Percentiles rank a stretch among this genome's conserved stretches.
These are phyloP conservation scores for Camptogramma bilineatum DNA, from an alignment of 2,888 invertebrate species.

Conservation along the genomic window DNA sequence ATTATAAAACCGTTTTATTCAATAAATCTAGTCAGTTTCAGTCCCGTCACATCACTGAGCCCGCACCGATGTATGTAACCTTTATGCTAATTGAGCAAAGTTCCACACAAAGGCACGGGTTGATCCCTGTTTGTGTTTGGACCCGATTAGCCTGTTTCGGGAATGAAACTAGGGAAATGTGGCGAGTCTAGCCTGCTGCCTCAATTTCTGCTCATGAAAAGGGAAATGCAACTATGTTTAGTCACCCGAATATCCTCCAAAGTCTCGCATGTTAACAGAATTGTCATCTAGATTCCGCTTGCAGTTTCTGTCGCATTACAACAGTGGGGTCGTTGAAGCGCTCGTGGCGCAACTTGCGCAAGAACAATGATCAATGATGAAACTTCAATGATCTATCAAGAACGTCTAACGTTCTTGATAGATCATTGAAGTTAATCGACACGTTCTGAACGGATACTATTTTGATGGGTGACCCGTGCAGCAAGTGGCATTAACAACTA, in stretches of 20 bases:
- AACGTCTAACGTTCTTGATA: no score
- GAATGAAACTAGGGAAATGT: conserved; percentile 10
- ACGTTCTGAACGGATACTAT: no score
- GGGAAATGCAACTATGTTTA: neutral
- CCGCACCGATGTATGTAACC: neutral
- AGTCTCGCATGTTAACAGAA: neutral
- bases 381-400: no score
- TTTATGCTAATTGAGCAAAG: conserved; percentile 56
- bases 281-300: neutral
- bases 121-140: conserved; percentile 52
- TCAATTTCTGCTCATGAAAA: neutral
- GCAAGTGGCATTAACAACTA: no score
- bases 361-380: no score
- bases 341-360: no score
- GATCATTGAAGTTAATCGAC: no score
- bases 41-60: neutral
- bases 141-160: conserved; percentile 26
- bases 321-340: no score
- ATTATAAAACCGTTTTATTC: neutral
- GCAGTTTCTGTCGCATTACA: neutral
- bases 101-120: conserved; percentile 52
- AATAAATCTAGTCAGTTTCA: neutral
- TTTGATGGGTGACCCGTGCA: no score
- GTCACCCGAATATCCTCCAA: neutral
- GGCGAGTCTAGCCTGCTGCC: neutral